phyloP scores from a whole-genome alignment of 1,140 invertebrate species.

The Drosophila funebris region DNA sequence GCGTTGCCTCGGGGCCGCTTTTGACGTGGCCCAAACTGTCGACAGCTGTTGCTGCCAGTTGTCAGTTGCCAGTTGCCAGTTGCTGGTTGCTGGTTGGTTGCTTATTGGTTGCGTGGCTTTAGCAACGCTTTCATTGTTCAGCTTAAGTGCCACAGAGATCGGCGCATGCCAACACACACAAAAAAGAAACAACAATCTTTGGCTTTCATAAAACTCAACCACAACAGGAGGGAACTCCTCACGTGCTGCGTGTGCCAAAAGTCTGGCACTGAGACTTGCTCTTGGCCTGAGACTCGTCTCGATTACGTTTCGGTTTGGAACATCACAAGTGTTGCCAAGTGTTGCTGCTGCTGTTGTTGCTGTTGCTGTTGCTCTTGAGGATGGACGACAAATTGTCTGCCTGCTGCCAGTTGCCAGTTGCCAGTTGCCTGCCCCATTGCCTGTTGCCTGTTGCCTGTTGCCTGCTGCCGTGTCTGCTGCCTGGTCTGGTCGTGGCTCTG shows the following conservation, averaged over 20 bases:
- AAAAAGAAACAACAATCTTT: no score
- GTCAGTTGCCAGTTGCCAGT: neutral
- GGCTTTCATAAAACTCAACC: slow-evolving; percentile 41
- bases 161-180: neutral
- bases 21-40: slow-evolving; percentile 30
- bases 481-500: slow-evolving; percentile 41
- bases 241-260: slow-evolving; percentile 79
- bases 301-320: slow-evolving; percentile 73
- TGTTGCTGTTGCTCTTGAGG: slow-evolving; percentile 9
- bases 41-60: slow-evolving; percentile 17
- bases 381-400: slow-evolving; percentile 75
- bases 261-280: slow-evolving; percentile 29
- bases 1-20: slow-evolving; percentile 23
- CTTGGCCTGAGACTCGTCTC: slow-evolving; percentile 43
- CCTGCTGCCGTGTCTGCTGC: slow-evolving; percentile 23
- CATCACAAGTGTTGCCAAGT: slow-evolving; percentile 61
- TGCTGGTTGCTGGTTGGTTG: slow-evolving; percentile 6
- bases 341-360: slow-evolving; percentile 31
- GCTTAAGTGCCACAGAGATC: slow-evolving; percentile 68
- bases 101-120: slow-evolving; percentile 67
- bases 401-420: slow-evolving; percentile 35
- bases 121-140: slow-evolving; percentile 69
- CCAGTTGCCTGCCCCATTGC: slow-evolving; percentile 60
- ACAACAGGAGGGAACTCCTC: slow-evolving; percentile 36
- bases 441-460: slow-evolving; percentile 42